A percentile compares a stretch with the other conserved stretches of the same genome.
These are phyloP conservation scores for Ptychadena robeensis DNA, from an alignment of 2,797 vertebrate species.

Conservation along the genomic window DNA sequence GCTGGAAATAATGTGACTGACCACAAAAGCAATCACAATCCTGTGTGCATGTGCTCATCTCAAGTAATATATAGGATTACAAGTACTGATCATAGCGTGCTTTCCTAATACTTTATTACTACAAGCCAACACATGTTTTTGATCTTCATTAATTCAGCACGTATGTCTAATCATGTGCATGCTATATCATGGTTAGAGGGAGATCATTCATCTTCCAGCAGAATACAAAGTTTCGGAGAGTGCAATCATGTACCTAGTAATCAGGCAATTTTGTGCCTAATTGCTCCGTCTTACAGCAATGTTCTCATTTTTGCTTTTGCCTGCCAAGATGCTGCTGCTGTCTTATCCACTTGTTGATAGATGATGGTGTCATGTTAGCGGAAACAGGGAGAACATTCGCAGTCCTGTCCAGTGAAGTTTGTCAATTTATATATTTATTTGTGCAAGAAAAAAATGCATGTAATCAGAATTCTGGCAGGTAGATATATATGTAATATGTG, in stretches of 20 bases:
- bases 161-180: conserved; percentile 48
- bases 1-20: conserved; percentile 12
- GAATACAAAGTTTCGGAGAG: conserved; percentile 39
- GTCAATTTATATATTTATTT: background rate
- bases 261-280: conserved; percentile 51
- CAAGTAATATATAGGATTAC: conserved; percentile 37
- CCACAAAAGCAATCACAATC: conserved; percentile 10
- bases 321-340: conserved; percentile 22
- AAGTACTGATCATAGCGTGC: conserved; percentile 19
- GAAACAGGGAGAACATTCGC: conserved; percentile 6
- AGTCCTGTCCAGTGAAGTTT: conserved; percentile 12
- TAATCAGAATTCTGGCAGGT: background rate
- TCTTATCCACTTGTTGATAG: conserved; percentile 53
- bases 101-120: conserved; percentile 42
- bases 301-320: conserved; percentile 24
- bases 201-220: conserved; percentile 37
- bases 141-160: conserved; percentile 39
- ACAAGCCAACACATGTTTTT: conserved; percentile 47
- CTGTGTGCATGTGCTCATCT: conserved; percentile 23
- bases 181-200: conserved; percentile 27
- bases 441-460: too few species aligned
- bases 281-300: conserved; percentile 41
- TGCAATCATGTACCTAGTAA: conserved; percentile 54
- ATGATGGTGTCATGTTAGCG: conserved; percentile 44
- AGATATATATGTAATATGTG: background rate